phyloP scores from a whole-genome alignment of 2,797 vertebrate genomes.

The Lindbergichthys nudifrons region DNA sequence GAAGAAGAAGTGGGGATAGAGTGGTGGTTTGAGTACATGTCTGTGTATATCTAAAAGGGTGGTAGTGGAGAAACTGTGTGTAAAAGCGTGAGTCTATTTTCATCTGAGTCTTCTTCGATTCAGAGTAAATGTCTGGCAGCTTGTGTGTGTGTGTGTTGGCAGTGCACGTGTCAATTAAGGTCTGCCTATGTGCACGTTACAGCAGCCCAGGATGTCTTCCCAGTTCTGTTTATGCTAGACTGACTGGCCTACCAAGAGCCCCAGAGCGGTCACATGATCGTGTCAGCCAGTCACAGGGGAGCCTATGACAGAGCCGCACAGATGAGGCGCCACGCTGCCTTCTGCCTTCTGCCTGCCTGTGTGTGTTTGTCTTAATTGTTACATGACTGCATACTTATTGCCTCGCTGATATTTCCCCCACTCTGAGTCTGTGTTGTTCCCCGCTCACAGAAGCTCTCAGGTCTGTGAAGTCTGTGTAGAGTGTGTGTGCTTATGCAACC shows the following conservation, averaged over 20 bases:
- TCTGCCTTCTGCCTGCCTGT: slow-evolving; percentile 37
- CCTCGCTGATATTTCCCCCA: slow-evolving; percentile 7
- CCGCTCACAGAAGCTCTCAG: not conserved
- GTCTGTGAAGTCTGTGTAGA: slow-evolving; percentile 3
- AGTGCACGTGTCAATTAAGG: slow-evolving; percentile 16
- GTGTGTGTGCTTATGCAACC: not conserved
- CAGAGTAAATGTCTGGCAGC: slow-evolving; percentile 29
- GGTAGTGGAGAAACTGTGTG: not conserved
- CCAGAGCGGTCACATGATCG: slow-evolving; percentile 65
- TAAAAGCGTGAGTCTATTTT: slow-evolving; percentile 31
- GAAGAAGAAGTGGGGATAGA: slow-evolving; percentile 9
- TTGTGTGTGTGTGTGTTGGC: slow-evolving; percentile 15
- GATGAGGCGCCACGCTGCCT: slow-evolving; percentile 50
- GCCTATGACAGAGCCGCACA: slow-evolving; percentile 41
- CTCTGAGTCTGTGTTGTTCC: slow-evolving; percentile 6
- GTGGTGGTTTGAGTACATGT: slow-evolving; percentile 27
- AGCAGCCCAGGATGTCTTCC: slow-evolving; percentile 51
- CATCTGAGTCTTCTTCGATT: slow-evolving; percentile 10
- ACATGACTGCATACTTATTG: slow-evolving; percentile 15
- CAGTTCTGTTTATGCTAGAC: slow-evolving; percentile 59
- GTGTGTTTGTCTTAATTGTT: slow-evolving; percentile 53
- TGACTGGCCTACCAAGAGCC: slow-evolving; percentile 62
- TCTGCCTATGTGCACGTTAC: not conserved
- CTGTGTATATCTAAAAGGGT: slow-evolving; percentile 16
- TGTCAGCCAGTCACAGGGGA: slow-evolving; percentile 51